Conservation (phyloP, 2,888 invertebrate genomes). For the Leptarthrus brevirostris region DNA sequence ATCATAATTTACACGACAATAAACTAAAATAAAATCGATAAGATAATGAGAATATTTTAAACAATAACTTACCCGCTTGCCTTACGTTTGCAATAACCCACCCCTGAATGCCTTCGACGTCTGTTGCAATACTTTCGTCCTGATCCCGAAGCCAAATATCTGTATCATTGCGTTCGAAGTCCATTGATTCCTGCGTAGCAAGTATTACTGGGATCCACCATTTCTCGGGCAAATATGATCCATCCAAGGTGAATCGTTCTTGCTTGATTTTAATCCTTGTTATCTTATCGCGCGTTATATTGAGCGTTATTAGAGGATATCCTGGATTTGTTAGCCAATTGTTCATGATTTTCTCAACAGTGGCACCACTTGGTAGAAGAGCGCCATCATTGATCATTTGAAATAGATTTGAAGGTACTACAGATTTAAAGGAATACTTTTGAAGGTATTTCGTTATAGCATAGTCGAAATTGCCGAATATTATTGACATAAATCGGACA, state of each 20-base stretch:
- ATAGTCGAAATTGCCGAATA: conserved; percentile 15
- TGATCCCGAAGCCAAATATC: conserved; percentile 20
- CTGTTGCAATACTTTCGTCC: neutral
- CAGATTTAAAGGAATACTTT: conserved; percentile 1
- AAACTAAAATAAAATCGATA: neutral
- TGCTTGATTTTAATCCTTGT: conserved; percentile 1
- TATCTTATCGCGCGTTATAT: neutral
- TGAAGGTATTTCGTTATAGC: conserved; percentile 41
- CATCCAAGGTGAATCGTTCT: conserved; percentile 16
- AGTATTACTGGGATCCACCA: conserved; percentile 49
- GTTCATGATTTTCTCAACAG: conserved; percentile 37
- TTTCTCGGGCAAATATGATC: conserved; percentile 1
- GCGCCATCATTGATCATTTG: neutral
- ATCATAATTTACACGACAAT: conserved; percentile 47
- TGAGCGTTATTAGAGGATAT: conserved; percentile 30
- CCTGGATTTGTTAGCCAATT: conserved; percentile 34
- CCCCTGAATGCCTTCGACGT: neutral
- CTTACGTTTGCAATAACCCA: conserved; percentile 44
- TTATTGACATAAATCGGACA: conserved; percentile 40
- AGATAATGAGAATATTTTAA: too few species aligned
- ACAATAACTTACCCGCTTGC: conserved; percentile 25
- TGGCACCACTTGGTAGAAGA: conserved; percentile 1
- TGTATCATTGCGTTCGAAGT: neutral
- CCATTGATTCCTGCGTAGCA: neutral
- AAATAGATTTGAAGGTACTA: conserved; percentile 25